phyloP scores from a whole-genome alignment of 2,797 vertebrate genomes.

The Oreochromis grahami region DNA sequence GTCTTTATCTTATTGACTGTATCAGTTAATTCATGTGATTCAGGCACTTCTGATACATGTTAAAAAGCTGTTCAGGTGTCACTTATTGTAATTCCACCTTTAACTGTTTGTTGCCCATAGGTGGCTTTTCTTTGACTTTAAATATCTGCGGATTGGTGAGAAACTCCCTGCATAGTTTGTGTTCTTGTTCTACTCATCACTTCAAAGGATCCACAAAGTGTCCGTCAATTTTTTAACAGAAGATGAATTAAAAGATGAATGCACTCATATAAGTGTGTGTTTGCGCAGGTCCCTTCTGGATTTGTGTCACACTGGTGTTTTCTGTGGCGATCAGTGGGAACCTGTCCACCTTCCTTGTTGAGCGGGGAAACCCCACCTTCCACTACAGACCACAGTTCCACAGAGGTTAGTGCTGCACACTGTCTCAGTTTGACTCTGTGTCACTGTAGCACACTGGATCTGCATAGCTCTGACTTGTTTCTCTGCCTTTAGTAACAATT shows the following conservation, averaged over 20 bases:
- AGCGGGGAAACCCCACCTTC: slow-evolving; percentile 59
- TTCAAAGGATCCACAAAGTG: not conserved
- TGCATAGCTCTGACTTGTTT: not conserved
- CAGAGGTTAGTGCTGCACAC: slow-evolving; percentile 34
- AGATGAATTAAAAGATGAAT: not conserved
- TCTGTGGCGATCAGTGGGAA: slow-evolving; percentile 83
- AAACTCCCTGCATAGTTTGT: not conserved
- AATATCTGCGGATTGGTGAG: not conserved
- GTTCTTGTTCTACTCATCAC: too few relatives aligned
- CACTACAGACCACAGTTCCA: slow-evolving; percentile 83
- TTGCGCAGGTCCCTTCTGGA: slow-evolving; percentile 86
- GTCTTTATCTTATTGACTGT: not conserved
- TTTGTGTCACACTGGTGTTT: slow-evolving; percentile 86
- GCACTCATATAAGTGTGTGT: not conserved
- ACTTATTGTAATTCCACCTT: not conserved
- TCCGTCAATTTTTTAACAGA: not conserved
- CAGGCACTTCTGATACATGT: not conserved
- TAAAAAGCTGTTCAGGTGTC: not conserved
- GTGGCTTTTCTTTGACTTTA: not conserved
- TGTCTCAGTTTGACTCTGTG: not conserved
- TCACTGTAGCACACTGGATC: not conserved
- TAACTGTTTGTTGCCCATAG: not conserved
- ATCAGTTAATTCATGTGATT: not conserved
- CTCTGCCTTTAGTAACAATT: slow-evolving; percentile 71
- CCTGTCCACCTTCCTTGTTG: slow-evolving; percentile 76